Evolutionary conservation across 2,888 invertebrate genomes (phyloP).

Genomic region (Drosophila limbata): DNA sequence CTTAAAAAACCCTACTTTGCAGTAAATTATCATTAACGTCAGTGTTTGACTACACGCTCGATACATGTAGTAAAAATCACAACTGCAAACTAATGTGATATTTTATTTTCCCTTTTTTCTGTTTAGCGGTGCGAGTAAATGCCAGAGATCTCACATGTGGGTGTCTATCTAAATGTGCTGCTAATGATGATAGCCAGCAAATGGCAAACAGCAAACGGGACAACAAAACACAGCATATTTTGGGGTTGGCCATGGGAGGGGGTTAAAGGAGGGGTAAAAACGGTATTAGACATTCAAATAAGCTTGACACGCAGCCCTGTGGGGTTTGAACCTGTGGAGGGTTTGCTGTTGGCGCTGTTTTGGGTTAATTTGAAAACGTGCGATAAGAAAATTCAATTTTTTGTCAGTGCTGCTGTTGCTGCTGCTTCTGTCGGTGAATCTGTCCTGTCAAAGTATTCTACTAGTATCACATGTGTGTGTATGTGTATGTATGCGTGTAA

Average conservation of each 20-base stretch:
- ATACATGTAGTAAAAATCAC: conserved; percentile 35
- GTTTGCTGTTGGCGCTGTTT: conserved; percentile 34
- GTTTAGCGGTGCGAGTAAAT: conserved; percentile 22
- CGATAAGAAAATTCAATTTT: conserved; percentile 75
- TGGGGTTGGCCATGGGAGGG: background rate
- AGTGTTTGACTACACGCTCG: conserved; percentile 33
- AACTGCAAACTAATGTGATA: conserved; percentile 38
- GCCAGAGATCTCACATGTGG: conserved; percentile 39
- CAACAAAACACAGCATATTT: conserved; percentile 18
- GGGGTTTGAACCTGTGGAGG: conserved; percentile 24
- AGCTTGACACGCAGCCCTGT: conserved; percentile 46
- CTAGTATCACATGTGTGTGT: background rate
- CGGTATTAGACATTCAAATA: conserved; percentile 63
- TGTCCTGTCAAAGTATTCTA: conserved; percentile 48
- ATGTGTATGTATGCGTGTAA: conserved; percentile 1
- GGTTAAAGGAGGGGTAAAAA: conserved; percentile 11
- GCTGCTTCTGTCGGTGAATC: conserved; percentile 16
- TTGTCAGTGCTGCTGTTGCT: conserved; percentile 16
- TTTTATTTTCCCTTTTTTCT: conserved; percentile 4
- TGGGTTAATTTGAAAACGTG: conserved; percentile 76
- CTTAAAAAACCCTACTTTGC: conserved; percentile 22
- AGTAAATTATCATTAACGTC: conserved; percentile 52
- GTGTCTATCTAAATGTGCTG: conserved; percentile 66
- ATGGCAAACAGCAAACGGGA: conserved; percentile 23
- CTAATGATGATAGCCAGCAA: conserved; percentile 65